phyloP scores from a whole-genome alignment of 2,113 vertebrate genomes.

The Promerops cafer region DNA sequence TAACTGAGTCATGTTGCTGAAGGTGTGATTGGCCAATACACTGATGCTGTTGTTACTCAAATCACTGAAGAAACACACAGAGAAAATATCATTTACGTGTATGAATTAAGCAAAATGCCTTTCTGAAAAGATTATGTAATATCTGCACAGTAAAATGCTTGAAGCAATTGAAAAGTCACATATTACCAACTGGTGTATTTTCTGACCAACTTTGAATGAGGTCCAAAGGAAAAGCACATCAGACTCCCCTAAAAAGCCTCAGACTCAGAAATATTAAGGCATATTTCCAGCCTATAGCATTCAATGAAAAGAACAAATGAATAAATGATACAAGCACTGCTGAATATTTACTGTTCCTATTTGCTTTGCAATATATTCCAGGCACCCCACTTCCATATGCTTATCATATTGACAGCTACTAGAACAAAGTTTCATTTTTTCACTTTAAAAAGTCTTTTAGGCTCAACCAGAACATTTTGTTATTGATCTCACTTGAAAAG shows the following conservation, averaged over 20 bases:
- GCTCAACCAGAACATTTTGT: not conserved
- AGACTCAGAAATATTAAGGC: not conserved
- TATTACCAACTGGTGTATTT: not conserved
- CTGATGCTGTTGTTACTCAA: slow-evolving; percentile 99
- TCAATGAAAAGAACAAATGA: not conserved
- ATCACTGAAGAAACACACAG: slow-evolving; percentile 75
- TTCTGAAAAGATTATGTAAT: not conserved
- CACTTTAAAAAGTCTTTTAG: not conserved
- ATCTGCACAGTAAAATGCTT: not conserved
- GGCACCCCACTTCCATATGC: not conserved
- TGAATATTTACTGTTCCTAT: not conserved
- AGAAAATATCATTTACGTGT: not conserved
- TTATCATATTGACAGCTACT: not conserved
- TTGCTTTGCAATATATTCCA: not conserved
- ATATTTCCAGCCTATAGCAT: not conserved
- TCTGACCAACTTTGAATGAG: not conserved
- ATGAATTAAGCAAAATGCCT: not conserved
- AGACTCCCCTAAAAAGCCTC: not conserved
- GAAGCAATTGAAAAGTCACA: not conserved
- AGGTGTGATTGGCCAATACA: slow-evolving; percentile 83
- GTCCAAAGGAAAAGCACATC: not conserved
- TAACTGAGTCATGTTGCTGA: slow-evolving; percentile 96
- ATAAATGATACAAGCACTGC: not conserved
- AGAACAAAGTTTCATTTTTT: not conserved
- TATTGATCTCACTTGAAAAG: not conserved